Base-by-base conservation (phyloP, 2,797 vertebrate species). In the Odontamblyopus rebecca region DNA sequence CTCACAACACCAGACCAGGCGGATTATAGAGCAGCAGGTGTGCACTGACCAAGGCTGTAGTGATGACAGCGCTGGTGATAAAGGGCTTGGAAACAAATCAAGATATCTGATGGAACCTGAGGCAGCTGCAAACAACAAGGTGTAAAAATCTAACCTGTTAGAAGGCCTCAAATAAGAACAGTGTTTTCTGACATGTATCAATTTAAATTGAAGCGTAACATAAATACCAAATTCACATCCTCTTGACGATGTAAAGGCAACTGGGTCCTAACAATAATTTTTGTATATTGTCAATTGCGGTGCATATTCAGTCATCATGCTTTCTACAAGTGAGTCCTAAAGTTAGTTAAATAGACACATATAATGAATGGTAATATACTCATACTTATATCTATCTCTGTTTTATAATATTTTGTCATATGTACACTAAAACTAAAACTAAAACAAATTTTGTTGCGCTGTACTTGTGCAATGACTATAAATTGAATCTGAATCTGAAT, bases 101-200 rank as follows among this genome's bases (percentile, higher is more conserved):
- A 30, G 50, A 65, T 88, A 87, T 88, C 85, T 89, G 84, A 87
- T 80, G 72, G 73, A 78, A 82, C 72, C 65, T 59, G 32, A 71
- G 65, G 67, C 88, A 89, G 80, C 78, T 88, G 84, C 6, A 76
- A 79, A 77, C 71, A 78, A 27, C 23, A 29, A 64, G 61, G 75
- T 71, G 57, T 68, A 50, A 59, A 75, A 72, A 77, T 72, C 11
- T 4, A 38, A 76, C 69, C 1, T 72, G 26, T 63, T 57, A 27
- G 4, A 6, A 56, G 68, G 1, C 3, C 63, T 27, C 1, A 48
- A 61, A 41, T 38, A 9, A 61, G 16, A 2, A 35, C 27, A 30
- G 8, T 56, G 7, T 56, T 26, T 56, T 56, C 23, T 56, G 54
- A 26, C 6, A 54, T n/a, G n/a, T 54, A n/a, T 8, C 19, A n/a